A percentile compares a stretch with the other conserved stretches of the same genome.
phyloP scores from a whole-genome alignment of 2,888 invertebrate species.

The Apoda limacodes region DNA sequence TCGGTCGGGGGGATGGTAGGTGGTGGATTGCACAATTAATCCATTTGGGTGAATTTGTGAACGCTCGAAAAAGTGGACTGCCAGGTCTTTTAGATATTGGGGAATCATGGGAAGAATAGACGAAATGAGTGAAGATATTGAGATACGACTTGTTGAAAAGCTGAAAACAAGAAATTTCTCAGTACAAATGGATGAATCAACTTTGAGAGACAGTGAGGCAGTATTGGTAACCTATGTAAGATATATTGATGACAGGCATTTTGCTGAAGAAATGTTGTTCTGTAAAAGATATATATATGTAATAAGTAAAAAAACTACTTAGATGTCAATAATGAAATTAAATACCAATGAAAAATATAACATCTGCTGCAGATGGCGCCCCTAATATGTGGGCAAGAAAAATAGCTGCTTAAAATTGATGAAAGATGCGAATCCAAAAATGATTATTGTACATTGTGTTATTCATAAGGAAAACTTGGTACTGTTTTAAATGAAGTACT shows the following conservation, averaged over 20 bases:
- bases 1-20: too few relatives aligned
- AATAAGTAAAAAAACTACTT: slow-evolving; percentile 7
- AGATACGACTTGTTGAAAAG: slow-evolving; percentile 4
- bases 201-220: slow-evolving; percentile 9
- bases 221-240: slow-evolving; percentile 9
- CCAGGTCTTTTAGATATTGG: too few relatives aligned
- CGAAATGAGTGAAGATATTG: slow-evolving; percentile 11
- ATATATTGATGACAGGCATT: slow-evolving; percentile 11
- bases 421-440: slow-evolving; percentile 8
- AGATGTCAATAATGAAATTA: not conserved
- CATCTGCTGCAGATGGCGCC: slow-evolving; percentile 5
- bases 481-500: slow-evolving; percentile 1
- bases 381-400: slow-evolving; percentile 7
- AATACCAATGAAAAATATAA: not conserved
- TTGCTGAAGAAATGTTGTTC: slow-evolving; percentile 10
- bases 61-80: too few relatives aligned
- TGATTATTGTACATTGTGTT: slow-evolving; percentile 9
- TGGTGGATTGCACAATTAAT: too few relatives aligned
- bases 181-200: slow-evolving; percentile 11
- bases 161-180: slow-evolving; percentile 10
- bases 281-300: slow-evolving; percentile 8
- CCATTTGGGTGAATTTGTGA: too few relatives aligned
- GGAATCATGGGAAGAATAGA: too few relatives aligned
- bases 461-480: slow-evolving; percentile 6
- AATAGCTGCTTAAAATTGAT: slow-evolving; percentile 9